phyloP scores from a whole-genome alignment of 1,140 invertebrate species.

The Protaetia brevitarsis region DNA sequence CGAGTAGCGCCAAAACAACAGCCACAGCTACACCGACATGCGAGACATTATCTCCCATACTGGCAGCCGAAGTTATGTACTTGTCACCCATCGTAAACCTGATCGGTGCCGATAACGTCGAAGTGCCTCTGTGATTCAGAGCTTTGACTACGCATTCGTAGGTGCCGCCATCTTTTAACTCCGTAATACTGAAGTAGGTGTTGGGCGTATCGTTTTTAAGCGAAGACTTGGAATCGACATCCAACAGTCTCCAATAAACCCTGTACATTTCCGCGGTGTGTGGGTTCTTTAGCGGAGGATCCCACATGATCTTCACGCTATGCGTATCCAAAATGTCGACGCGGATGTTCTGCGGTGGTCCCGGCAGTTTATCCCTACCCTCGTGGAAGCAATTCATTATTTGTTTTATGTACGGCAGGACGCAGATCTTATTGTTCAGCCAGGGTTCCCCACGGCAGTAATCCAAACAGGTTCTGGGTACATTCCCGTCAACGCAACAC shows the following conservation, averaged over 20 bases:
- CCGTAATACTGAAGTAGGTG: constrained; percentile 63
- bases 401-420: constrained; percentile 66
- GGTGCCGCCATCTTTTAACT: constrained; percentile 65
- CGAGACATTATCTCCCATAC: constrained; percentile 50
- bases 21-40: constrained; percentile 63
- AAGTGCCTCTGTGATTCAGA: constrained; percentile 75
- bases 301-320: constrained; percentile 66
- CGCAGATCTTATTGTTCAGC: constrained; percentile 62
- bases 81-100: constrained; percentile 60
- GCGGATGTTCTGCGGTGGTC: constrained; percentile 70
- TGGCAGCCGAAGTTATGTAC: neutral
- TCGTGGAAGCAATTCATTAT: constrained; percentile 80
- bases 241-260: constrained; percentile 59
- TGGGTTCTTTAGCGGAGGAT: constrained; percentile 75
- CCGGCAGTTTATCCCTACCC: constrained; percentile 69
- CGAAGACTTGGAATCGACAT: constrained; percentile 37
- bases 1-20: constrained; percentile 61
- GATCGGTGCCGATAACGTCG: constrained; percentile 67
- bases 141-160: constrained; percentile 81
- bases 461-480: constrained; percentile 71
- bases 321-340: constrained; percentile 60
- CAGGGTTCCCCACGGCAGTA: constrained; percentile 69
- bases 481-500: constrained; percentile 72
- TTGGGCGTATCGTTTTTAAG: constrained; percentile 62
- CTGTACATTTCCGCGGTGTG: constrained; percentile 78